Evolutionary conservation across 1,140 invertebrate genomes (phyloP).

Genomic region (Teleogryllus occipitalis): DNA sequence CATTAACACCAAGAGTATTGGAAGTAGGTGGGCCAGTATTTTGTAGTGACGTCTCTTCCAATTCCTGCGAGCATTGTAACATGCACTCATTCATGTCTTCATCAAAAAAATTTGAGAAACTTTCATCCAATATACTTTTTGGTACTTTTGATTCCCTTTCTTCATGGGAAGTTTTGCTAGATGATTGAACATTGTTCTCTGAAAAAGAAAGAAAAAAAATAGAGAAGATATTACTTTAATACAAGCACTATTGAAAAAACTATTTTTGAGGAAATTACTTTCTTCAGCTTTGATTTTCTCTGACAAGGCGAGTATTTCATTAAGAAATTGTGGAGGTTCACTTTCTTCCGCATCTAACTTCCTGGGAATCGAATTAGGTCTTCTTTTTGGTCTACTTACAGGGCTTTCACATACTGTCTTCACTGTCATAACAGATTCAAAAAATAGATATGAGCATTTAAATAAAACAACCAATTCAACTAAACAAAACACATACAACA

Average conservation of each 20-base stretch:
- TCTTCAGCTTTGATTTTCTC: background rate
- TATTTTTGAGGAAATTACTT: background rate
- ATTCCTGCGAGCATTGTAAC: background rate
- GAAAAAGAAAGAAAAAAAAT: background rate
- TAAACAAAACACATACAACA: no score
- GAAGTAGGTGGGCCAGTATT: background rate
- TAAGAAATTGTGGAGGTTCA: background rate
- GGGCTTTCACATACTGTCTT: background rate
- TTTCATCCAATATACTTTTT: background rate
- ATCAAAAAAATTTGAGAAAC: background rate
- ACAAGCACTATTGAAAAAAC: background rate
- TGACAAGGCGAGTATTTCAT: background rate
- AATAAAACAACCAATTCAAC: background rate
- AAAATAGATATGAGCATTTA: background rate
- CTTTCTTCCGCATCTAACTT: background rate
- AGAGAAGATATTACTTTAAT: background rate
- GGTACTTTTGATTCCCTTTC: background rate
- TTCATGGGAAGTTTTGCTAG: background rate
- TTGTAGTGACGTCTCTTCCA: background rate
- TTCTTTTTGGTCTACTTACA: background rate
- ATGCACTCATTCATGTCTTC: background rate
- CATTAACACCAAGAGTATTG: background rate
- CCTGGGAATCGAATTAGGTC: background rate
- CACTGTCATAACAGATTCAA: background rate
- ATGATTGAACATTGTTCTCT: background rate